Percentiles rank a stretch among this genome's conserved stretches.
Conservation (phyloP, 2,888 invertebrate genomes). For the Melieria crassipennis region DNA sequence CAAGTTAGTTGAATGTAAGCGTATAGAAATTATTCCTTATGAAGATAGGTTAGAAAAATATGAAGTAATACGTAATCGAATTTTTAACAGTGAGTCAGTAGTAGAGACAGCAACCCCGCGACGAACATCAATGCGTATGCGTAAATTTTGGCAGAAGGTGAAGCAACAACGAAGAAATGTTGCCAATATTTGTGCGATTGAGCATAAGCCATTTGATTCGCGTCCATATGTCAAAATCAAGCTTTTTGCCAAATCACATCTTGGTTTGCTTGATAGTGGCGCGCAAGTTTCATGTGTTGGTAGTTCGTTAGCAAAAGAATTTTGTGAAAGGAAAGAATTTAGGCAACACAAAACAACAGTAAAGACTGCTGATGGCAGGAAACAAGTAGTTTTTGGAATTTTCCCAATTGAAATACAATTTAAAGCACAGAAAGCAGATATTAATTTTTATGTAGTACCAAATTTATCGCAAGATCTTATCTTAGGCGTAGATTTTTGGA, state of each 20-base stretch:
- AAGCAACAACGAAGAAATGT: slow-evolving; percentile 15
- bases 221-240: slow-evolving; percentile 34
- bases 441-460: slow-evolving; percentile 21
- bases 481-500: slow-evolving; percentile 29
- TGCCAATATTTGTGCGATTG: background rate
- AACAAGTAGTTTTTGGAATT: slow-evolving; percentile 15
- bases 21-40: slow-evolving; percentile 16
- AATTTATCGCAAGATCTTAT: slow-evolving; percentile 21
- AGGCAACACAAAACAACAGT: background rate
- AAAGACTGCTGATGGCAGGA: slow-evolving; percentile 18
- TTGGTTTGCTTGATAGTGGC: slow-evolving; percentile 34
- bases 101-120: background rate
- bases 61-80: slow-evolving; percentile 12
- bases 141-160: slow-evolving; percentile 22
- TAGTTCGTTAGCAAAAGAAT: background rate
- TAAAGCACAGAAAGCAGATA: background rate
- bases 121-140: slow-evolving; percentile 10
- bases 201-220: slow-evolving; percentile 18
- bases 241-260: slow-evolving; percentile 17
- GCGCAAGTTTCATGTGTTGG: slow-evolving; percentile 33
- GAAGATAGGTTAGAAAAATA: slow-evolving; percentile 21
- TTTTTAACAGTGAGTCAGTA: slow-evolving; percentile 10
- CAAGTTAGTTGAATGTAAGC: background rate
- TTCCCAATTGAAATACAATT: background rate
- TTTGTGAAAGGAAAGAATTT: background rate